Base-by-base conservation (phyloP, 2,797 vertebrate genomes). In the Cichlasoma orientale region DNA sequence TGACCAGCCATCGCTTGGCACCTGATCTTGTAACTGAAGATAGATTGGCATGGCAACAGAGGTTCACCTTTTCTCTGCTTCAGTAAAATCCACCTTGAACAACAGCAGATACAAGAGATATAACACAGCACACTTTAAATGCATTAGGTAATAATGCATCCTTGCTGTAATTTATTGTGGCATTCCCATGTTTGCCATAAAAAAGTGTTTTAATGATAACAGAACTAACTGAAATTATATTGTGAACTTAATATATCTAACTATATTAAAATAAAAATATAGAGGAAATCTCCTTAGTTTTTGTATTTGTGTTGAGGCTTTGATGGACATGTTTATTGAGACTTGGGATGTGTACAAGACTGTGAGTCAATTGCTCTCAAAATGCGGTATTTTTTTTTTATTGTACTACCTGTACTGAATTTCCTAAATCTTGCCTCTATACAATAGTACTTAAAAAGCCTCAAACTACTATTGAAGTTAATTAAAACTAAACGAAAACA, bases 1-100 rank as follows among this genome's bases (percentile, higher is more conserved):
- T 91, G 82, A 91, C 81, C 83, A 86, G 82, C 81, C 82, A 74
- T 88, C 80, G 77, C 79, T 74, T 82, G 75, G 86, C 89, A 86
- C 74, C 81, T 81, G 77, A 50, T 81, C 52, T 27, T 79, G 75
- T 79, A 85, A 86, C 88, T 87, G 85, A 88, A 93, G 89, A 92
- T 86, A 88, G 89, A 92, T 92, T 9, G 82, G 91, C 91, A 93
- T 90, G 84, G 92, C 87, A 92, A 93, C 89, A 84, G 86, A 88
- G 83, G 76, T 61, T 83, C 76, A 52, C 38, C 54, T 73, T 82
- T 13, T 57, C 75, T 75, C 66, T 57, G 74, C 75, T 75, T 90
- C 72, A 69, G 59, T 72, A 29, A 74, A 57, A 56, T 77, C 69
- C 47, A 36, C 78, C 74, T 78, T 81, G 77, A 84, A 81, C 80